A percentile compares a stretch with the other conserved stretches of the same genome.
phyloP scores from a whole-genome alignment of 2,113 vertebrate genomes.

The Fukomys damarensis region DNA sequence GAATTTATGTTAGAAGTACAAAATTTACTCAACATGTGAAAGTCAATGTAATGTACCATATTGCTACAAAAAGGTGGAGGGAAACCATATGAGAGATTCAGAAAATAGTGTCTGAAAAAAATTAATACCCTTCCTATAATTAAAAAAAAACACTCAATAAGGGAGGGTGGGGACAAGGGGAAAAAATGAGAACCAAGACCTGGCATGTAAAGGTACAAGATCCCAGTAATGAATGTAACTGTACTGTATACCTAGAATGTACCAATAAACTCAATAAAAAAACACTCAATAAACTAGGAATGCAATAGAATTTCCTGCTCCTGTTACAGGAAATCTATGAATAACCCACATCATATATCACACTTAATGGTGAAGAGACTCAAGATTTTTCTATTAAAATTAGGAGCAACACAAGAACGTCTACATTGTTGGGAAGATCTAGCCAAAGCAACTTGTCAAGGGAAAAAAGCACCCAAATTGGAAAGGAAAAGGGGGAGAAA shows the following conservation, averaged over 20 bases:
- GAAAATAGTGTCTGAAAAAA: neutral
- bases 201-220: too few species aligned
- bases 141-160: neutral
- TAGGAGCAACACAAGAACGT: neutral
- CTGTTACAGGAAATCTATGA: neutral
- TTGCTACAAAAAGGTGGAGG: neutral
- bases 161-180: too few species aligned
- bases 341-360: neutral
- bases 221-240: too few species aligned
- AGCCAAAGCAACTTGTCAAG: neutral
- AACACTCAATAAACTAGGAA: neutral
- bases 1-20: neutral
- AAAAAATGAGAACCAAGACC: too few species aligned
- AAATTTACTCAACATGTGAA: neutral
- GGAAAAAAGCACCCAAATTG: neutral
- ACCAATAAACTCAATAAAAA: too few species aligned
- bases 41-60: neutral
- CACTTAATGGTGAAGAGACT: neutral
- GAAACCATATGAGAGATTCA: neutral
- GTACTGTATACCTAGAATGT: too few species aligned
- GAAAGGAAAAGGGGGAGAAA: neutral
- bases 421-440: neutral
- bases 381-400: neutral
- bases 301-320: neutral
- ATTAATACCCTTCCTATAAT: neutral